Evolutionary conservation across 2,888 invertebrate species (phyloP), one percentile per base, ranked within the genome.

Genomic region (Epistrophe eligans): DNA sequence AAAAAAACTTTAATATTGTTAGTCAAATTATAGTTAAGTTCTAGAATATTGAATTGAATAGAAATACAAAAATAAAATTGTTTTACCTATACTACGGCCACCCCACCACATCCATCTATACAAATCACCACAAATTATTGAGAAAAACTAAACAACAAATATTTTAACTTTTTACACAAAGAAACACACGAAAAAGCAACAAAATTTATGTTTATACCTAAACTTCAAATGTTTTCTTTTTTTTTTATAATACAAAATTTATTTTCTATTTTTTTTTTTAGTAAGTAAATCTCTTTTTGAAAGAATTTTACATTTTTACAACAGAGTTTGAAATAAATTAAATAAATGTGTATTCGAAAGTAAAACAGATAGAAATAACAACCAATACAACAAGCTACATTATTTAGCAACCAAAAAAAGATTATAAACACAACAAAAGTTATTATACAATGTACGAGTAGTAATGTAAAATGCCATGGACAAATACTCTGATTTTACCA

Each of bases 401-500:
- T 88, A 70, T 67, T 67, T 67, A 88, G 87, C 80, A 89, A 74
- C 43, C 24, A 24, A 24, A 60, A 74, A 73, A 35, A 79, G 60
- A 74, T 52, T 38, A 73, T 17, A 60, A 76, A 74, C 52, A 58
- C 60, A 71, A 76, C 55, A 82, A 82, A 79, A 85, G 81, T 87
- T 85, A 85, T 82, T 70, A 88, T 85, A 85, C 79, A 82, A 79
- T 79, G 87, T 88, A 83, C 82, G 83, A 85, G 85, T 87, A 85
- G 81, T 87, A 82, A 88, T 88, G 84, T 88, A 89, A 89, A 89
- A 89, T 89, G 89, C 89, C 90, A 89, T 89, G 89, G 90, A 90
- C 89, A 90, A 89, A 90, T 89, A 90, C 89, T 89, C 90, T 90
- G 89, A 90, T 90, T 90, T 90, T 90, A 90, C 90, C 90, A 90